Base-by-base conservation (phyloP, 1,140 invertebrate genomes). In the Akabosia matsudoensis region DNA sequence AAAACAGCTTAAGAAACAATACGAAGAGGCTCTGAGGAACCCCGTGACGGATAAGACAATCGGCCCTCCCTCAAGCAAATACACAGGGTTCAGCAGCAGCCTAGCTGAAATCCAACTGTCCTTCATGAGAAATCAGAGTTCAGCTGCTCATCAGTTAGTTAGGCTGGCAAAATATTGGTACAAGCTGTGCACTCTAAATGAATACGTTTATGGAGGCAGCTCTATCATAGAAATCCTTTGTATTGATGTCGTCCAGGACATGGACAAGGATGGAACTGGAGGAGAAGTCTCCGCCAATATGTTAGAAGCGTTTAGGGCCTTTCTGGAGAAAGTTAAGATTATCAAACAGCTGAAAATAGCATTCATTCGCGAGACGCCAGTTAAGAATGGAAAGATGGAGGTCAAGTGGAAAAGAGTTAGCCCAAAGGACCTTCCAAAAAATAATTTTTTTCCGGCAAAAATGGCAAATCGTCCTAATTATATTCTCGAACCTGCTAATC, bases 111-210 rank as follows among this genome's bases (percentile, higher is more conserved):
- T 31, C 3, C 61, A 67, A 30, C 61, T 67, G 22, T 10, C 28
- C 4, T 67, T 30, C 30, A 30, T 67, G 24, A 67, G 31, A 31
- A 67, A 2, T 30, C 61, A 67, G 61, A 30, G 26, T 30, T 24
- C 26, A 30, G 3, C 28, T 22, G 31, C 61, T 67, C 61, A 67
- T 31, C 61, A 67, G n/a, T 31, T 67, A 28, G 22, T 67, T 30
- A 2, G 61, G n/a, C 28, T 67, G 1, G 24, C 61, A 10, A 67
- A 67, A n/a, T 67, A 67, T 30, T 67, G 61, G 61, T 67, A 67
- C 61, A 67, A 67, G 61, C 7, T 7, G 13, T 67, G 24, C 7
- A 30, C 24, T 2, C n/a, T 67, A 7, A 30, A 67, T 31, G 22
- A 67, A 7, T 30, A 31, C 61, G n/a, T 67, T 30, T 67, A 67